phyloP scores from a whole-genome alignment of 2,888 invertebrate genomes.

The Pyrochroa serraticornis region DNA sequence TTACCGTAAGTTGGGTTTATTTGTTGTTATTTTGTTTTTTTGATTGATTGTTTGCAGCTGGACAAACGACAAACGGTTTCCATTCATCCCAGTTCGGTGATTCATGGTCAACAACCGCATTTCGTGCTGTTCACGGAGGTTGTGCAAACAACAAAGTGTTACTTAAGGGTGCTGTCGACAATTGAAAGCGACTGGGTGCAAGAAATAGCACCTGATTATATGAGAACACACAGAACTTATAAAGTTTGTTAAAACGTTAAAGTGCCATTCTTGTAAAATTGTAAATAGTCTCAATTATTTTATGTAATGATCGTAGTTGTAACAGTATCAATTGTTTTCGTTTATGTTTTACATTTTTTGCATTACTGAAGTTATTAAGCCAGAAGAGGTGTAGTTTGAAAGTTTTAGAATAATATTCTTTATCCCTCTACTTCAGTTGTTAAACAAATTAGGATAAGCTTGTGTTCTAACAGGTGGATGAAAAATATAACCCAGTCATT shows the following conservation, averaged over 20 bases:
- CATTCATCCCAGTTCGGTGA: constrained; percentile 84
- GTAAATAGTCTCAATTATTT: neutral
- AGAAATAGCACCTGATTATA: constrained; percentile 63
- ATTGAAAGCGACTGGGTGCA: constrained; percentile 83
- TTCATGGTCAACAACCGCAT: constrained; percentile 74
- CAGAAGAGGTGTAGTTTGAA: no score
- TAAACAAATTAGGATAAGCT: no score
- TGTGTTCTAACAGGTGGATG: no score
- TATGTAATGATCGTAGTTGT: no score
- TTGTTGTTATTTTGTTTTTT: neutral
- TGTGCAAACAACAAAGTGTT: constrained; percentile 82
- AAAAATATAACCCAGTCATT: no score
- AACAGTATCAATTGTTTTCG: no score
- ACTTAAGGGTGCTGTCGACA: constrained; percentile 77
- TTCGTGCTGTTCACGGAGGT: constrained; percentile 85
- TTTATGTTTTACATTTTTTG: no score
- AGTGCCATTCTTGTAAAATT: no score
- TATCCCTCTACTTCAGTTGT: no score
- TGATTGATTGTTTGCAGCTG: constrained; percentile 57
- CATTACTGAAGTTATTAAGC: no score
- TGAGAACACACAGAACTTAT: constrained; percentile 44
- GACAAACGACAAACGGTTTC: constrained; percentile 70
- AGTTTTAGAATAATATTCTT: no score
- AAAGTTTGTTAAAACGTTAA: neutral
- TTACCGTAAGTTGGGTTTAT: constrained; percentile 70